Conservation (phyloP, 2,113 vertebrate species). For the Herpailurus yagouaroundi region DNA sequence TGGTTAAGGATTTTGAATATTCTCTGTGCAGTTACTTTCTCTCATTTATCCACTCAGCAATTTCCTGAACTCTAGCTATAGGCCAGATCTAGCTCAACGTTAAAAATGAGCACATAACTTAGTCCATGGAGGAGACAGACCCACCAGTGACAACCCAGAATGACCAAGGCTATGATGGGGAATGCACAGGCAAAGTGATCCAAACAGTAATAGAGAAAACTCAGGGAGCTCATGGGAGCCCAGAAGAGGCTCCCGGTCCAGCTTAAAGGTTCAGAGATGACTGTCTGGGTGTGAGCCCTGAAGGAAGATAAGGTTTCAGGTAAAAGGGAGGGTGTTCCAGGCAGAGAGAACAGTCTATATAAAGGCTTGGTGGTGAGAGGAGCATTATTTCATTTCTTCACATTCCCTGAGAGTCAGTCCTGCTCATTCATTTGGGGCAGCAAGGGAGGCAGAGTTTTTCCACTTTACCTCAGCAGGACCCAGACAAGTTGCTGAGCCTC, state of each 20-base stretch:
- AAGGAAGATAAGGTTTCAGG: background rate
- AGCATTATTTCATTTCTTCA: background rate
- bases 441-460: background rate
- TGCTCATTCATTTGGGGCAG: background rate
- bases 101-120: background rate
- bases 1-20: background rate
- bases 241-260: background rate
- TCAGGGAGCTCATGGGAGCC: background rate
- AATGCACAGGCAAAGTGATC: background rate
- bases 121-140: background rate
- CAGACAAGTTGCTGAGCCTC: background rate
- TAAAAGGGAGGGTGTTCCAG: background rate
- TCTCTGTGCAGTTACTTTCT: background rate
- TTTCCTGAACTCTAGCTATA: background rate
- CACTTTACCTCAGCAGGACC: background rate
- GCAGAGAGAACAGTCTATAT: background rate
- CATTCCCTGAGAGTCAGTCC: background rate
- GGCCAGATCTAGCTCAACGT: background rate
- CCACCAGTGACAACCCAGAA: background rate
- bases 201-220: background rate
- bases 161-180: background rate
- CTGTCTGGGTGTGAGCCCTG: background rate
- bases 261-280: background rate
- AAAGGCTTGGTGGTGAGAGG: background rate
- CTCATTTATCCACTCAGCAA: background rate